Conservation (phyloP, 1,140 invertebrate genomes). For the Dendrolimus kikuchii region DNA sequence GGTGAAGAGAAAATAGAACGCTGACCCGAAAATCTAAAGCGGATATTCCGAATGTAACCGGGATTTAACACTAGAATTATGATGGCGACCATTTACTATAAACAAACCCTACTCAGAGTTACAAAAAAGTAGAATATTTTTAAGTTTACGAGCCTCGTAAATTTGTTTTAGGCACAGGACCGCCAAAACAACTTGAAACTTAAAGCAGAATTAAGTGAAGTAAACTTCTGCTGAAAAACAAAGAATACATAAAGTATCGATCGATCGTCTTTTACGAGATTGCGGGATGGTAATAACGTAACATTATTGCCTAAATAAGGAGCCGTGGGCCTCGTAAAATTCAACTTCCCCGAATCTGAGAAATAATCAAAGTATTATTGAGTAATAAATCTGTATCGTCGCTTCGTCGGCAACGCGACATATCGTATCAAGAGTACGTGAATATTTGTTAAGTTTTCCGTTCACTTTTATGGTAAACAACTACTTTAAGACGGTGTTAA, state of each 20-base stretch:
- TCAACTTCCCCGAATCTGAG: constrained; percentile 50
- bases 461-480: constrained; percentile 22
- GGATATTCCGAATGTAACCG: too few relatives aligned
- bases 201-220: too few relatives aligned
- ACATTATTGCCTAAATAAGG: constrained; percentile 51
- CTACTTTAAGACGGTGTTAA: too few relatives aligned
- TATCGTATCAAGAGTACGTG: constrained; percentile 28
- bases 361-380: constrained; percentile 64
- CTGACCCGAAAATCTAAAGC: too few relatives aligned
- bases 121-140: too few relatives aligned
- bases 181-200: too few relatives aligned
- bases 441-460: constrained; percentile 54
- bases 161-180: too few relatives aligned
- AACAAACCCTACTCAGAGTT: too few relatives aligned
- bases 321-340: constrained; percentile 45
- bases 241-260: constrained; percentile 18
- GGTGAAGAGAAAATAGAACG: too few relatives aligned
- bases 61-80: too few relatives aligned
- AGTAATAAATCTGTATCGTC: constrained; percentile 55
- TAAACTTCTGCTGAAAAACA: neutral
- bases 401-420: constrained; percentile 22
- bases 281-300: constrained; percentile 23
- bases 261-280: constrained; percentile 19
- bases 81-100: too few relatives aligned
- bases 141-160: too few relatives aligned